Evolutionary conservation across 2,888 invertebrate genomes (phyloP).

Genomic region (Plemyria rubiginata): DNA sequence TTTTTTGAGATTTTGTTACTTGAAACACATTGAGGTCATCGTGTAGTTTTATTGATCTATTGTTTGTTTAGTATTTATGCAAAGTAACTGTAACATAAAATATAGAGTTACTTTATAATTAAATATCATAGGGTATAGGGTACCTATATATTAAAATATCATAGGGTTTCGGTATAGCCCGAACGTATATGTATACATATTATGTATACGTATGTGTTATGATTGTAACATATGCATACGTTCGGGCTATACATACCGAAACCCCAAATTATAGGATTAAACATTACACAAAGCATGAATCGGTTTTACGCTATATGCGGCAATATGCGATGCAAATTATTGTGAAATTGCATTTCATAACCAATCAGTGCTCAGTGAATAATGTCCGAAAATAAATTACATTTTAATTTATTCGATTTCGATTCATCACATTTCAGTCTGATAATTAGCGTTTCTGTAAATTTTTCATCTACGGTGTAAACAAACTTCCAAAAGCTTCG

Average conservation of each 20-base stretch:
- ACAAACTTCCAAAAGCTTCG: too few species aligned
- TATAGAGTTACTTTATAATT: too few species aligned
- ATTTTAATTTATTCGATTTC: constrained; percentile 16
- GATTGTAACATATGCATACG: too few species aligned
- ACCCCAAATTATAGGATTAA: background rate
- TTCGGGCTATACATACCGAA: background rate
- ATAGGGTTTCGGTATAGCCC: too few species aligned
- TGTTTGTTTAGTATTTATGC: too few species aligned
- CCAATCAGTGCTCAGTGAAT: constrained; percentile 37
- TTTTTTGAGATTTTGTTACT: too few species aligned
- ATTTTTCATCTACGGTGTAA: constrained; percentile 1
- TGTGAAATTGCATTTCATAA: constrained; percentile 44
- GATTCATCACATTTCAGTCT: constrained; percentile 3
- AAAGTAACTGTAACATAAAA: too few species aligned
- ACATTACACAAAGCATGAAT: background rate
- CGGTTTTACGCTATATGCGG: background rate
- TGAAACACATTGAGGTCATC: background rate
- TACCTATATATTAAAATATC: too few species aligned
- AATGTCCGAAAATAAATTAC: constrained; percentile 13
- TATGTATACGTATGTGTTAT: too few species aligned
- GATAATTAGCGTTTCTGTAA: background rate
- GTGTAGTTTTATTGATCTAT: background rate
- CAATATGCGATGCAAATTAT: constrained; percentile 39
- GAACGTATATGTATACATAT: too few species aligned
- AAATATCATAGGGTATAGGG: too few species aligned